Evolutionary conservation across 2,797 vertebrate genomes (phyloP).

Genomic region (Phaenicophaeus curvirostris): DNA sequence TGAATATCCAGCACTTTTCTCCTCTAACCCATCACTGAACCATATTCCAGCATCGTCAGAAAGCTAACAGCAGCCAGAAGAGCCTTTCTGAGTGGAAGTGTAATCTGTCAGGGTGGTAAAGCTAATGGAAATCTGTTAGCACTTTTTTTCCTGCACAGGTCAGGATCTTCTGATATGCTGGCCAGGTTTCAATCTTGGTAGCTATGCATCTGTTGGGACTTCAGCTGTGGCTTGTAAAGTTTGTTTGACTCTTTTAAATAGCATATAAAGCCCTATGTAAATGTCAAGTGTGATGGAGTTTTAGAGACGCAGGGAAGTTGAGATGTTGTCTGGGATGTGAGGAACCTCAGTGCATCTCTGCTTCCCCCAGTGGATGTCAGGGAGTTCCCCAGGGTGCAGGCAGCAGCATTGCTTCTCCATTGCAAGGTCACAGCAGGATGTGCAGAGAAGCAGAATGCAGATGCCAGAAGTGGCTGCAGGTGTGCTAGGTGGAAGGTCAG

Average conservation of each 20-base stretch:
- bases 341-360: neutral
- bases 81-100: neutral
- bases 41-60: neutral
- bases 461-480: neutral
- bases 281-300: neutral
- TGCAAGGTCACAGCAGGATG: neutral
- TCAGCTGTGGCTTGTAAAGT: neutral
- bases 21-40: neutral
- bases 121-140: neutral
- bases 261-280: neutral
- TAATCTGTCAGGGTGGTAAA: neutral
- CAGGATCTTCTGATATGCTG: neutral
- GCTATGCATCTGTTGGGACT: neutral
- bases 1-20: neutral
- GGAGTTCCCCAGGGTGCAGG: neutral
- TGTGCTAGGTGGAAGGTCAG: neutral
- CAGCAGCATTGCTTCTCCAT: neutral
- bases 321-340: neutral
- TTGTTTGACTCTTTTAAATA: neutral
- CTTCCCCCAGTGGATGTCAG: fast-evolving
- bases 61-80: neutral
- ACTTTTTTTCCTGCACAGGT: neutral
- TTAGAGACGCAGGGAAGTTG: neutral
- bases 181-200: neutral
- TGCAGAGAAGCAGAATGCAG: neutral